These are phyloP conservation scores for Formica exsecta DNA, from an alignment of 1,140 invertebrate species.

Conservation along the genomic window DNA sequence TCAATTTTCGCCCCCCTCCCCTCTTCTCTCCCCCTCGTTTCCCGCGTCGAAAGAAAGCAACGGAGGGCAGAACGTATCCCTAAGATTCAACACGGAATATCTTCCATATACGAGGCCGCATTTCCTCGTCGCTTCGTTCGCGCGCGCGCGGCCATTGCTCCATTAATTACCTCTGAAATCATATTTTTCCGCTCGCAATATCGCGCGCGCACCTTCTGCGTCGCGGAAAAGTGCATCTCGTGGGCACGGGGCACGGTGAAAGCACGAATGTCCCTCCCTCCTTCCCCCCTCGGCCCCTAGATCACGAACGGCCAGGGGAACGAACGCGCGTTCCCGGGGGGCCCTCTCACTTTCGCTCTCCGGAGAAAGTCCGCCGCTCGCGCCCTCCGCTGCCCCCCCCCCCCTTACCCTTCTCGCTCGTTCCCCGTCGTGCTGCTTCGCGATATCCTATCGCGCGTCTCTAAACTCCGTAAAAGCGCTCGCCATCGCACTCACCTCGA, in stretches of 20 bases:
- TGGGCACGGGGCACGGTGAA: conserved; percentile 66
- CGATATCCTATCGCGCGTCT: conserved; percentile 14
- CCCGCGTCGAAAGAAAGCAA: neutral
- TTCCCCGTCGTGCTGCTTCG: neutral
- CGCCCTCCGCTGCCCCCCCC: neutral
- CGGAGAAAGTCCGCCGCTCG: conserved; percentile 83
- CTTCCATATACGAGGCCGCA: conserved; percentile 6
- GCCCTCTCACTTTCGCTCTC: conserved; percentile 85
- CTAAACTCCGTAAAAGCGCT: conserved; percentile 66
- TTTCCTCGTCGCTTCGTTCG: conserved; percentile 24
- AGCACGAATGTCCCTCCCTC: conserved; percentile 56
- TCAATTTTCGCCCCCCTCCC: conserved; percentile 39
- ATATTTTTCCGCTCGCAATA: conserved; percentile 38
- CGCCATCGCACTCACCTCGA: conserved; percentile 59
- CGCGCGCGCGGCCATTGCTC: conserved; percentile 24
- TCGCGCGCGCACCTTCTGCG: conserved; percentile 62
- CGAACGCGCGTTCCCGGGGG: conserved; percentile 62
- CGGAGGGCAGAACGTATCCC: neutral
- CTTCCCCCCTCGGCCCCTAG: conserved; percentile 44
- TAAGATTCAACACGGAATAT: neutral
- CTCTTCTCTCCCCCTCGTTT: no score
- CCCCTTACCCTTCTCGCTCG: neutral
- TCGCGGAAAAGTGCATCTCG: conserved; percentile 78
- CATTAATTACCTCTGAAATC: conserved; percentile 20
- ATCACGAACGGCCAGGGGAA: conserved; percentile 58